A percentile compares a stretch with the other conserved stretches of the same genome.
Conservation (phyloP, 2,113 vertebrate species). For the Octodon degus region DNA sequence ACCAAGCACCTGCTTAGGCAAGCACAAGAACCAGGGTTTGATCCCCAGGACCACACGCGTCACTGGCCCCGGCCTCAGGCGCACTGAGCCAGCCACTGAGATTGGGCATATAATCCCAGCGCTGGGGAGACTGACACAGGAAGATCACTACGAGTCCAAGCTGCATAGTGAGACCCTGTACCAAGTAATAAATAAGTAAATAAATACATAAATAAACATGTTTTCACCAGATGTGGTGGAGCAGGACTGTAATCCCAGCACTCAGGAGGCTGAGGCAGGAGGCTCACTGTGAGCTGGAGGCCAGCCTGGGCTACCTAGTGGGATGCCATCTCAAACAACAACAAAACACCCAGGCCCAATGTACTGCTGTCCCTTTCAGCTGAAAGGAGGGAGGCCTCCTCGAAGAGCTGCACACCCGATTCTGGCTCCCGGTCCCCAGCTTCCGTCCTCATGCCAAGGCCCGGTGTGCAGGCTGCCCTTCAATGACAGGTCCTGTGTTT, state of each 20-base stretch:
- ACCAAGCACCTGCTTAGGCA: too few relatives aligned
- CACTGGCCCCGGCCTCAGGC: too few relatives aligned
- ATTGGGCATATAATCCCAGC: too few relatives aligned
- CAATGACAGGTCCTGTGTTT: slow-evolving; percentile 70
- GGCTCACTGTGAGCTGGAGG: background rate
- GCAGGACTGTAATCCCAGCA: background rate
- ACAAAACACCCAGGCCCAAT: background rate
- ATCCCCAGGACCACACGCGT: too few relatives aligned
- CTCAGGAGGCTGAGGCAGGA: background rate
- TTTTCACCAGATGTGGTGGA: background rate
- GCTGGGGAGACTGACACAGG: too few relatives aligned
- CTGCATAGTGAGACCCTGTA: too few relatives aligned
- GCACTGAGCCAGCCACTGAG: too few relatives aligned
- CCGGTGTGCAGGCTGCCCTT: slow-evolving; percentile 17
- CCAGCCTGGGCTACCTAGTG: background rate
- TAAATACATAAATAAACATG: too few relatives aligned
- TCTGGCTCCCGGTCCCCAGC: accelerated
- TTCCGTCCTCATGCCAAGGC: background rate
- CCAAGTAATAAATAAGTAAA: too few relatives aligned
- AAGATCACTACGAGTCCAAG: too few relatives aligned
- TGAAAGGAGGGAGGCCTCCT: background rate
- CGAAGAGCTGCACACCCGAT: accelerated
- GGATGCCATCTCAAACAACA: background rate
- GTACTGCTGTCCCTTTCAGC: background rate
- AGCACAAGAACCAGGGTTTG: too few relatives aligned